A percentile compares a stretch with the other conserved stretches of the same genome.
Evolutionary conservation across 92 coral and sea anemone species (phyloP).

Genomic region (Heteractis magnifica): DNA sequence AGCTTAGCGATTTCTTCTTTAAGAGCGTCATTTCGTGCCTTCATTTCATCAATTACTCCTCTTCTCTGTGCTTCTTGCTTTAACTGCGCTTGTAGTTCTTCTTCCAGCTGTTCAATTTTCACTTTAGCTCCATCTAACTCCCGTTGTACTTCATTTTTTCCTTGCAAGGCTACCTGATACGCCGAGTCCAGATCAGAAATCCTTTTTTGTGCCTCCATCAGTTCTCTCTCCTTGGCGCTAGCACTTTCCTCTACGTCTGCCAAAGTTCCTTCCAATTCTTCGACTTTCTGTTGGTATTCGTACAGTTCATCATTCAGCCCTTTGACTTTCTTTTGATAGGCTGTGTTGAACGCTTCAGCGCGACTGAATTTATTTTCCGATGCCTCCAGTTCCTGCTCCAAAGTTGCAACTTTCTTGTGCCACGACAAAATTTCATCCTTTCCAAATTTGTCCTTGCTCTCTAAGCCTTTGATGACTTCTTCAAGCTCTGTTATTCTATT

Average conservation of each 20-base stretch:
- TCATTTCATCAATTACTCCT: slow-evolving; percentile 78
- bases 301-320: slow-evolving; percentile 73
- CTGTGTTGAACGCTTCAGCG: slow-evolving; percentile 88
- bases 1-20: slow-evolving; percentile 84
- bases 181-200: slow-evolving; percentile 84
- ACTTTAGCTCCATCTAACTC: slow-evolving; percentile 68
- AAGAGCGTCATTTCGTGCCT: slow-evolving; percentile 77
- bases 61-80: slow-evolving; percentile 85
- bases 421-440: slow-evolving; percentile 87
- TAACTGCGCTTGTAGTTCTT: slow-evolving; percentile 79
- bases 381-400: slow-evolving; percentile 82
- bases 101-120: slow-evolving; percentile 70
- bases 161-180: slow-evolving; percentile 67
- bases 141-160: slow-evolving; percentile 75
- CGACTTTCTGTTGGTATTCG: slow-evolving; percentile 66
- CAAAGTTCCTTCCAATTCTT: slow-evolving; percentile 61
- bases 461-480: slow-evolving; percentile 74
- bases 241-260: slow-evolving; percentile 65
- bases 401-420: slow-evolving; percentile 89
- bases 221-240: slow-evolving; percentile 74
- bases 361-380: slow-evolving; percentile 80
- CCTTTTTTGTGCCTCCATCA: slow-evolving; percentile 81
- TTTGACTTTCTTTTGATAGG: slow-evolving; percentile 82
- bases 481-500: slow-evolving; percentile 88
- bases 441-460: slow-evolving; percentile 84